phyloP scores from a whole-genome alignment of 2,113 vertebrate species.

The Parotia lawesii region DNA sequence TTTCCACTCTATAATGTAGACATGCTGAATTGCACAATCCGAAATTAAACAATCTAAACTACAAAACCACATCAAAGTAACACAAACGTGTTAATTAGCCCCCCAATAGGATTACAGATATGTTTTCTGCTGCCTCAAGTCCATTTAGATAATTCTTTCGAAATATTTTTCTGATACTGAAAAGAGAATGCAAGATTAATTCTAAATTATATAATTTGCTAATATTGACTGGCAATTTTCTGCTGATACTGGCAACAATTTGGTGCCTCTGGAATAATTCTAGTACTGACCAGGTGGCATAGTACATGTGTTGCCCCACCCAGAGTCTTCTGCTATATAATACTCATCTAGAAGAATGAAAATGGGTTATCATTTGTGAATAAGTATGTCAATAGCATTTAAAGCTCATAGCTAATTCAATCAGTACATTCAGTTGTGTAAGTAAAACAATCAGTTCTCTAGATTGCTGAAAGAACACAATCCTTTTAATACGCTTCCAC shows the following conservation, averaged over 20 bases:
- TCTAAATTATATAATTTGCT: background rate
- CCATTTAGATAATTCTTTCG: background rate
- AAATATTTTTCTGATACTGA: background rate
- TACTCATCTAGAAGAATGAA: background rate
- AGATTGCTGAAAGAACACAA: background rate
- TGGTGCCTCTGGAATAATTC: background rate
- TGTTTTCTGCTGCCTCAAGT: background rate
- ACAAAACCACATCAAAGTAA: slow-evolving; percentile 37
- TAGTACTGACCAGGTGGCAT: background rate
- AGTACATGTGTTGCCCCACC: background rate
- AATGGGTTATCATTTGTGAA: background rate
- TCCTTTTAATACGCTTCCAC: background rate
- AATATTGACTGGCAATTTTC: background rate
- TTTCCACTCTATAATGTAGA: background rate
- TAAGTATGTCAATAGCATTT: background rate
- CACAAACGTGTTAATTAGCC: background rate
- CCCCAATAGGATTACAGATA: slow-evolving; percentile 5
- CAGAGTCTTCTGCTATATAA: background rate
- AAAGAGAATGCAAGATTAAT: background rate
- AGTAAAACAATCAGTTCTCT: background rate
- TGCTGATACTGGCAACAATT: background rate
- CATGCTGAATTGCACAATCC: slow-evolving; percentile 10
- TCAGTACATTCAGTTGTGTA: background rate
- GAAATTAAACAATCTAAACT: slow-evolving; percentile 25
- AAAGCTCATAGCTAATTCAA: background rate